phyloP scores from a whole-genome alignment of 2,888 invertebrate species.

The Leptopilina myrica region DNA sequence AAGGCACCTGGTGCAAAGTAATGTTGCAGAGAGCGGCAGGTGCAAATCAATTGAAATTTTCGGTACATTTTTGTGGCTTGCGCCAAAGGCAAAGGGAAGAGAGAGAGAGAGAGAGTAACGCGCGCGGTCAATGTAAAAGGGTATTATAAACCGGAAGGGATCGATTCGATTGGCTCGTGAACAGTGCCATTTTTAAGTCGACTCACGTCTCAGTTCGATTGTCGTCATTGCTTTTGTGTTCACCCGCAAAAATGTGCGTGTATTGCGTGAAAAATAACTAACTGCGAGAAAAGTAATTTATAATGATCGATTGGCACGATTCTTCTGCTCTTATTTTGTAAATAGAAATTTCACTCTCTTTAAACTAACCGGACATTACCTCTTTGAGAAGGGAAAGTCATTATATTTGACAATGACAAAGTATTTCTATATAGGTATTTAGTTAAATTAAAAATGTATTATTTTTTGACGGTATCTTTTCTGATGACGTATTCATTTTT shows the following conservation, averaged over 20 bases:
- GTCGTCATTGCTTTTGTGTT: conserved; percentile 31
- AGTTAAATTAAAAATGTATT: no score
- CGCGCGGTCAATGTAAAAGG: not conserved
- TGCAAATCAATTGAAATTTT: conserved; percentile 46
- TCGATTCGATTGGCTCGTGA: conserved; percentile 31
- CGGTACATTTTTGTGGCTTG: conserved; percentile 32
- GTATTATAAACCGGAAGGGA: conserved; percentile 21
- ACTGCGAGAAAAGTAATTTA: conserved; percentile 25
- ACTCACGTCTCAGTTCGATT: conserved; percentile 36
- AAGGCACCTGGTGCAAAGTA: conserved; percentile 15
- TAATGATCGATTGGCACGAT: conserved; percentile 1
- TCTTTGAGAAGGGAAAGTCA: no score
- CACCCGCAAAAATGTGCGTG: conserved; percentile 29
- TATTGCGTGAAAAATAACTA: conserved; percentile 26
- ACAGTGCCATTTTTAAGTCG: conserved; percentile 18
- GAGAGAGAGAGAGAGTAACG: no score
- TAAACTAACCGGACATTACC: no score
- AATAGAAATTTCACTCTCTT: conserved; percentile 17
- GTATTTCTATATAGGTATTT: no score
- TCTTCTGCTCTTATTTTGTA: not conserved
- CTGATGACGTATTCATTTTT: no score
- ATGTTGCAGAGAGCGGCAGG: conserved; percentile 40
- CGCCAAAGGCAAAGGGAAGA: not conserved
- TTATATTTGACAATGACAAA: no score
- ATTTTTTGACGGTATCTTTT: no score